phyloP scores from a whole-genome alignment of 2,113 vertebrate genomes.

The Lipotes vexillifer region DNA sequence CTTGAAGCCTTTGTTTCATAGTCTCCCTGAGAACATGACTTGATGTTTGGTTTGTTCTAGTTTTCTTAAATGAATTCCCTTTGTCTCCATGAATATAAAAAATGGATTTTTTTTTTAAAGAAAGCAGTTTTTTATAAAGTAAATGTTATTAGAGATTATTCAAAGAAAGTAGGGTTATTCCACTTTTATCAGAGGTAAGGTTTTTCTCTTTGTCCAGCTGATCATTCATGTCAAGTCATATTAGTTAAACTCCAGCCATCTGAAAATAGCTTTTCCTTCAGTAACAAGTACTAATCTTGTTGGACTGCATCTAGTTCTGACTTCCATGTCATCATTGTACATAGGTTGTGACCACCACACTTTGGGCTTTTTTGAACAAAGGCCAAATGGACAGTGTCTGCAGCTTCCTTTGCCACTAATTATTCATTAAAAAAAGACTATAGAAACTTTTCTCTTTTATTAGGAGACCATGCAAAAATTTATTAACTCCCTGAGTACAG shows the following conservation, averaged over 20 bases:
- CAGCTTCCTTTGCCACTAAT: not conserved
- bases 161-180: not conserved
- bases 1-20: accelerated
- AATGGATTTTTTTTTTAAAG: not conserved
- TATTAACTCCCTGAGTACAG: not conserved
- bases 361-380: not conserved
- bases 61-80: not conserved
- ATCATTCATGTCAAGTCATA: not conserved
- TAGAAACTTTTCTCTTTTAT: not conserved
- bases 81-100: not conserved
- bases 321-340: not conserved
- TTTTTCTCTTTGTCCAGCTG: not conserved
- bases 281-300: not conserved
- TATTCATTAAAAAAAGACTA: not conserved
- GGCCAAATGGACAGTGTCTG: not conserved
- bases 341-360: not conserved
- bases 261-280: not conserved
- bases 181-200: not conserved
- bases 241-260: not conserved
- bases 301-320: not conserved
- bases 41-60: not conserved
- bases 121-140: not conserved
- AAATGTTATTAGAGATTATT: not conserved
- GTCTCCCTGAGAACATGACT: accelerated
- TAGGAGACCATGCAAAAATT: not conserved